Evolutionary conservation across 2,113 vertebrate genomes (phyloP).

Genomic region (Tiliqua scincoides): DNA sequence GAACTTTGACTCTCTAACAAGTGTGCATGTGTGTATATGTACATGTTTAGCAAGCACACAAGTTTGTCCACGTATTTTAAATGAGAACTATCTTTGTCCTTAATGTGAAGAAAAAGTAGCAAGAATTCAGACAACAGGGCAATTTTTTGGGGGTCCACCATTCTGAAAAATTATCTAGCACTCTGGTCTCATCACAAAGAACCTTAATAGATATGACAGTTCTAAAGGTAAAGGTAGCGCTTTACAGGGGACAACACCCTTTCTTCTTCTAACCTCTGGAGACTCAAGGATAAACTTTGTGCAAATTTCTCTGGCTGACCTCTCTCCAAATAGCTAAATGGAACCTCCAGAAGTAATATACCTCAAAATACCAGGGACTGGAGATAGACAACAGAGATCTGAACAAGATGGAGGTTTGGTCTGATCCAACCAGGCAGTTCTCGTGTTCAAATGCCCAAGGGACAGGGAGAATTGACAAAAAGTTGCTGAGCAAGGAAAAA

Average conservation of each 20-base stretch:
- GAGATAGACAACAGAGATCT: neutral
- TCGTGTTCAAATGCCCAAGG: neutral
- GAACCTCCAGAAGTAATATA: neutral
- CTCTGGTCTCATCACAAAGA: neutral
- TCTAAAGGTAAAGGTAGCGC: too few species aligned
- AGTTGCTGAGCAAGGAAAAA: neutral
- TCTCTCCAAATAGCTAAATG: neutral
- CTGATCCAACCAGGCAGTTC: neutral
- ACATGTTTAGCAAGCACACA: too few species aligned
- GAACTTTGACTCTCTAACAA: too few species aligned
- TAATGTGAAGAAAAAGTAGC: neutral
- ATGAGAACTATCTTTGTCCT: too few species aligned
- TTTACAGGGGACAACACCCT: neutral
- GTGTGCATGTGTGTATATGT: too few species aligned
- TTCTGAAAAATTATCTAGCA: neutral
- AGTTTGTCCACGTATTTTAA: too few species aligned
- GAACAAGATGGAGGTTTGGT: neutral
- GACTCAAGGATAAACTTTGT: neutral
- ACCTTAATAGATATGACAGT: neutral
- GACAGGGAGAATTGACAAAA: neutral
- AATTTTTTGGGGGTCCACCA: neutral
- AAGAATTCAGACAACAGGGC: neutral
- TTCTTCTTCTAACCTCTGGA: neutral
- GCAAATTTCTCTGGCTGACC: neutral
- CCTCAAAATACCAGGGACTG: neutral